These are phyloP conservation scores for Papilio dardanus DNA, from an alignment of 1,140 invertebrate genomes.

Conservation along the genomic window DNA sequence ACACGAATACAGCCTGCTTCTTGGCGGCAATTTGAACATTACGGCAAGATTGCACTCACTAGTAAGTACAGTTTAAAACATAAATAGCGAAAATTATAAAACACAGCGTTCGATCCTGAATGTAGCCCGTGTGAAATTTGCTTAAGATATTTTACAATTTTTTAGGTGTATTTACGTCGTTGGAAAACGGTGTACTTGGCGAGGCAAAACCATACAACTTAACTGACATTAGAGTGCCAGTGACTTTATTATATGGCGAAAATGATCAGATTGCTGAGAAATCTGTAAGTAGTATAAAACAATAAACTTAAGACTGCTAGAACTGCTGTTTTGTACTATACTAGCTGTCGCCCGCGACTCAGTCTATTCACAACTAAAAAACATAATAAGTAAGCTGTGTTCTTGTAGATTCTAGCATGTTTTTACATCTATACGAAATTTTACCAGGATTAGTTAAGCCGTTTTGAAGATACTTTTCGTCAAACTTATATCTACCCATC, in stretches of 20 bases:
- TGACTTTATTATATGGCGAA: slow-evolving; percentile 63
- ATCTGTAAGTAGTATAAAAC: slow-evolving; percentile 52
- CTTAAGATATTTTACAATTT: slow-evolving; percentile 1
- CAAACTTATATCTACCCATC: too few relatives aligned
- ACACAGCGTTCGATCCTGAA: not conserved
- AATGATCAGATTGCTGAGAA: slow-evolving; percentile 70
- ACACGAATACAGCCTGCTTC: slow-evolving; percentile 67
- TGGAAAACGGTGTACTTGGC: slow-evolving; percentile 60
- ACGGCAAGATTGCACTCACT: slow-evolving; percentile 68
- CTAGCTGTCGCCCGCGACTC: too few relatives aligned
- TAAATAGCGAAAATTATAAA: not conserved
- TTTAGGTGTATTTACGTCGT: slow-evolving; percentile 68
- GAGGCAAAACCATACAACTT: slow-evolving; percentile 63
- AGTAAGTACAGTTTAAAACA: slow-evolving; percentile 46
- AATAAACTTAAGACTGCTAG: too few relatives aligned
- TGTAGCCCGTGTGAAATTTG: not conserved
- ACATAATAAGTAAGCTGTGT: too few relatives aligned
- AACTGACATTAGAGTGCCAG: slow-evolving; percentile 63
- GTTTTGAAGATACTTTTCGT: too few relatives aligned
- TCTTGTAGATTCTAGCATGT: too few relatives aligned
- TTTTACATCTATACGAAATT: too few relatives aligned
- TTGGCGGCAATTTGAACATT: slow-evolving; percentile 69
- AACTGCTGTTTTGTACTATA: too few relatives aligned
- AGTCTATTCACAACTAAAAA: too few relatives aligned
- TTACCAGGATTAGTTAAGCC: too few relatives aligned